phyloP scores from a whole-genome alignment of 2,888 invertebrate genomes.

The Plebejus melissa region DNA sequence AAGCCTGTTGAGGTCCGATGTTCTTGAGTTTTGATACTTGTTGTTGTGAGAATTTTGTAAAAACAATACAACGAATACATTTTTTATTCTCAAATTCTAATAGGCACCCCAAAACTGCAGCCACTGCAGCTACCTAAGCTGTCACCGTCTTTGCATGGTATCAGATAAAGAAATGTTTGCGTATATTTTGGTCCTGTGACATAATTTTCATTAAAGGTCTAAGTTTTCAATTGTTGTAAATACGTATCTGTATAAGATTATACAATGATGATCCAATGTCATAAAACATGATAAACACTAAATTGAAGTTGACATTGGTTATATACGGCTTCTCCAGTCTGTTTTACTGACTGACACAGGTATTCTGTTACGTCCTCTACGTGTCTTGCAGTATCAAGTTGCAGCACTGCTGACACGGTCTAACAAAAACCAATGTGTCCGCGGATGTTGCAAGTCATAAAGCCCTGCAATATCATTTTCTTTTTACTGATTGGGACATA shows the following conservation, averaged over 20 bases:
- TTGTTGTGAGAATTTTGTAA: neutral
- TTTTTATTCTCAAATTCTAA: neutral
- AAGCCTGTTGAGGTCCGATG: neutral
- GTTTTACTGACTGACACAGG: neutral
- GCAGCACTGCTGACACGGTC: conserved; percentile 14
- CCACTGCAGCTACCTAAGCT: too few relatives aligned
- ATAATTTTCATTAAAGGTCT: too few relatives aligned
- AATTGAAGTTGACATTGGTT: conserved; percentile 18
- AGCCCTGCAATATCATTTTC: neutral
- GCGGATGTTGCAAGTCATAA: neutral
- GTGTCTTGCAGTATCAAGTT: conserved; percentile 12
- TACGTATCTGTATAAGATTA: too few relatives aligned
- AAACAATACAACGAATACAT: neutral
- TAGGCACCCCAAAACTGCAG: neutral
- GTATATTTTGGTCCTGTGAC: too few relatives aligned
- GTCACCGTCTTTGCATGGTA: too few relatives aligned
- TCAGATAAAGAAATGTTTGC: too few relatives aligned
- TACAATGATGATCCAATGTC: neutral
- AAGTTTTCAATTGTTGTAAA: too few relatives aligned
- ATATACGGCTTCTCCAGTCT: conserved; percentile 16
- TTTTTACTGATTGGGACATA: neutral
- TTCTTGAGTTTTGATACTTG: neutral
- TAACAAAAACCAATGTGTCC: neutral
- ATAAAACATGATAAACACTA: conserved; percentile 3
- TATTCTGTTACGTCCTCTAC: conserved; percentile 18